Base-by-base conservation (phyloP, 2,113 vertebrate species). In the Phyllopteryx taeniolatus region DNA sequence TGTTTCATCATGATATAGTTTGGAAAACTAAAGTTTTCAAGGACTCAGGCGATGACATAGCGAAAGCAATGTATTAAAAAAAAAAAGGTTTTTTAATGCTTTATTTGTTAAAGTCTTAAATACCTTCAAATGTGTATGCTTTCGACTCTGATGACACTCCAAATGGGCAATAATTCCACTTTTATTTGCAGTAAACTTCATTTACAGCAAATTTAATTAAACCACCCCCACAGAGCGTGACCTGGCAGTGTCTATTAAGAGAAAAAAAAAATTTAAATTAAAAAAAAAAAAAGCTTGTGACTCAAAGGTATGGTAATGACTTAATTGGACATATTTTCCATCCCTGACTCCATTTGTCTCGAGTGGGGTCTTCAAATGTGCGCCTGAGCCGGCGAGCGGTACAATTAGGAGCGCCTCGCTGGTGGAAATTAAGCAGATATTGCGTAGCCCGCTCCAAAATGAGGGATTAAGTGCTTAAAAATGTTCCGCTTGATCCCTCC, bases 201-300 rank as follows among this genome's bases (percentile, higher is more conserved):
- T 81, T 79, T 85, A 87, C 81, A 86, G 82, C 85, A 87, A 87
- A 92, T 92, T 88, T 88, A 91, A 93, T 93, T 89, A 91, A 89
- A 86, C 61, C 62, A 69, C 60, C 66, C 79, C 85, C 79, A 71
- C 53, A 73, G 74, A 81, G 80, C 78, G 61, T 88, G 86, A 90
- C 86, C 82, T 88, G 84, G 68, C 63, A 75, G 70, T 85, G 54
- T 54, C 59, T 66, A 19, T 72, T 76, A 62, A 79, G 63, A 63
- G 70, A 44, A 76, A 67, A 68, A 61, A 67, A 22, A 67, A 76
- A 60, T 77, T 22, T 64, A 22, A 73, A 78, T 51, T 78, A 68
- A 68, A 70, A 47, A 74, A 67, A 72, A 27, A 67, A 77, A 46
- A 77, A 33, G 71, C 73, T 78, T 49, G 19, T 20, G n/a, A 72